These are phyloP conservation scores for Protomyctophum bolini DNA, from an alignment of 2,113 vertebrate species.

Conservation along the genomic window DNA sequence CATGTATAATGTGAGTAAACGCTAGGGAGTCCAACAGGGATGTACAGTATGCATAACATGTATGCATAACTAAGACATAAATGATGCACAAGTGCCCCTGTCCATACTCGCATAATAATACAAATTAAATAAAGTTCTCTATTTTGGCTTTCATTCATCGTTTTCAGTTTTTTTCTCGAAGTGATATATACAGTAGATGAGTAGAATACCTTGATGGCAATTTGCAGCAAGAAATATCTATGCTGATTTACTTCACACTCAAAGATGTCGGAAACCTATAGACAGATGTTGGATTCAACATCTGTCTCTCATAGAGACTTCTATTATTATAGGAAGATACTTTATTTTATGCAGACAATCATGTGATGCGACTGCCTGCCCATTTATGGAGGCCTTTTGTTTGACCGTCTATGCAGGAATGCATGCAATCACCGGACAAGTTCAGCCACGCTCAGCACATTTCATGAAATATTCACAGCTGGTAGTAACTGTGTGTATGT, in stretches of 20 bases:
- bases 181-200: too few species aligned
- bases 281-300: neutral
- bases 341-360: conserved; percentile 6
- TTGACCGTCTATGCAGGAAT: conserved; percentile 41
- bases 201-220: conserved; percentile 11
- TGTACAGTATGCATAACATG: neutral
- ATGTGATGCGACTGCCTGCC: conserved; percentile 2
- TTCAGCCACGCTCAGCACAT: conserved; percentile 28
- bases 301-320: too few species aligned
- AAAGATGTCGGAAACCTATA: neutral
- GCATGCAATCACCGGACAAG: conserved; percentile 20
- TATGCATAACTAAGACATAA: conserved; percentile 4
- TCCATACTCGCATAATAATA: neutral
- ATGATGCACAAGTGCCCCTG: conserved; percentile 17
- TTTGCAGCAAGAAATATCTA: conserved; percentile 35
- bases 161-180: conserved; percentile 6
- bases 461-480: conserved; percentile 18
- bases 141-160: neutral
- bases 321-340: conserved; percentile 29
- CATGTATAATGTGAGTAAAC: neutral
- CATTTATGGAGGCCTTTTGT: conserved; percentile 13
- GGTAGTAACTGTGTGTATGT: neutral
- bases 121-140: conserved; percentile 8
- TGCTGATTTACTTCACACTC: conserved; percentile 36
- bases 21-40: neutral